Percentiles rank a stretch among this genome's conserved stretches.
phyloP scores from a whole-genome alignment of 1,140 invertebrate genomes.

The Eriosoma lanigerum region DNA sequence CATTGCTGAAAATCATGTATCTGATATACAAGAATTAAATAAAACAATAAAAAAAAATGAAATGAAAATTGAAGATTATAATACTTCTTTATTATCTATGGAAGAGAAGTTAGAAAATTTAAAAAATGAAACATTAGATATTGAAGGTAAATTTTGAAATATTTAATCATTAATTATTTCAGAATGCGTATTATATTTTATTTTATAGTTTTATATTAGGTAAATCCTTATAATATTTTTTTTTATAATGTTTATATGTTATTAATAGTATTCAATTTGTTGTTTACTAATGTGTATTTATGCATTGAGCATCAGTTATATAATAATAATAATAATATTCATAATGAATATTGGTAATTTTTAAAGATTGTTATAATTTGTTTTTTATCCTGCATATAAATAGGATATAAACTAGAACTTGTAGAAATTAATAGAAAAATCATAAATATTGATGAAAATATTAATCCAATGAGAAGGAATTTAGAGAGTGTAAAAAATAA shows the following conservation, averaged over 20 bases:
- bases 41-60: not conserved
- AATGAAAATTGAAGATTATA: slow-evolving; percentile 11
- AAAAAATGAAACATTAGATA: slow-evolving; percentile 40
- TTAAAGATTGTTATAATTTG: no score
- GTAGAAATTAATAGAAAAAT: not conserved
- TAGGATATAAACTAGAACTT: slow-evolving; percentile 18
- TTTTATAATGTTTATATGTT: no score
- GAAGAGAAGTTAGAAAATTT: slow-evolving; percentile 22
- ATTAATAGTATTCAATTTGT: no score
- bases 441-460: not conserved
- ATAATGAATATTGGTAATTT: no score
- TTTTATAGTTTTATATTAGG: no score
- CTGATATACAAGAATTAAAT: not conserved
- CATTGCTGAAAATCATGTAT: no score
- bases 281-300: no score
- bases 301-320: no score
- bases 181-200: no score
- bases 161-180: not conserved
- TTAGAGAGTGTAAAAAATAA: slow-evolving; percentile 17
- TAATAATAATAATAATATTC: no score
- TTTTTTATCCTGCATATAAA: no score
- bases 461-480: not conserved
- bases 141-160: slow-evolving; percentile 17
- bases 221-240: no score
- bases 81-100: not conserved